Percentiles rank a stretch among this genome's conserved stretches.
Evolutionary conservation across 2,797 vertebrate genomes (phyloP).

Genomic region (Crocidura indochinensis): DNA sequence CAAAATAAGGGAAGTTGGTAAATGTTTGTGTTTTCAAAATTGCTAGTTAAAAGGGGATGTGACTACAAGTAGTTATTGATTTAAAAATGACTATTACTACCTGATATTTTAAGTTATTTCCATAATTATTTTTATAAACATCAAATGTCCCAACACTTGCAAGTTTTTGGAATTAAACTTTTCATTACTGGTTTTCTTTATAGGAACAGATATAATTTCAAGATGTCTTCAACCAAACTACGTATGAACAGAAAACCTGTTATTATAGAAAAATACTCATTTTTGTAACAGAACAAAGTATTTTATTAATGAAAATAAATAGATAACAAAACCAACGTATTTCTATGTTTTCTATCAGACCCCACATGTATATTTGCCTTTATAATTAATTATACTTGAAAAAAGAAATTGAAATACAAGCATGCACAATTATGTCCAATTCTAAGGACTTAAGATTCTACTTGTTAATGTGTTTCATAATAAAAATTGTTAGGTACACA

Average conservation of each 20-base stretch:
- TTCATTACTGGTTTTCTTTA: constrained; percentile 76
- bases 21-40: neutral
- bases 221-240: constrained; percentile 49
- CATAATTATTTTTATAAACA: constrained; percentile 50
- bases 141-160: constrained; percentile 42
- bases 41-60: neutral
- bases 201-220: constrained; percentile 71
- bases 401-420: neutral
- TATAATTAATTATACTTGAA: neutral
- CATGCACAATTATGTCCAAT: neutral
- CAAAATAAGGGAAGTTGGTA: too few species aligned
- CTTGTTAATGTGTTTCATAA: neutral
- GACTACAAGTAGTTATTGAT: constrained; percentile 46
- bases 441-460: neutral
- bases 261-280: constrained; percentile 66
- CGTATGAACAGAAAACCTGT: constrained; percentile 48
- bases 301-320: constrained; percentile 83
- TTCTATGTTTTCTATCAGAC: constrained; percentile 33
- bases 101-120: constrained; percentile 61
- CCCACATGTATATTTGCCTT: neutral
- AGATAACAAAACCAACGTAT: constrained; percentile 60
- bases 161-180: constrained; percentile 58
- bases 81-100: constrained; percentile 29
- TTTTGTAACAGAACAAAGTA: constrained; percentile 76
- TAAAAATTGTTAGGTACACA: neutral